These are phyloP conservation scores for Netelia fuscicornis DNA, from an alignment of 2,888 invertebrate species.

Conservation along the genomic window DNA sequence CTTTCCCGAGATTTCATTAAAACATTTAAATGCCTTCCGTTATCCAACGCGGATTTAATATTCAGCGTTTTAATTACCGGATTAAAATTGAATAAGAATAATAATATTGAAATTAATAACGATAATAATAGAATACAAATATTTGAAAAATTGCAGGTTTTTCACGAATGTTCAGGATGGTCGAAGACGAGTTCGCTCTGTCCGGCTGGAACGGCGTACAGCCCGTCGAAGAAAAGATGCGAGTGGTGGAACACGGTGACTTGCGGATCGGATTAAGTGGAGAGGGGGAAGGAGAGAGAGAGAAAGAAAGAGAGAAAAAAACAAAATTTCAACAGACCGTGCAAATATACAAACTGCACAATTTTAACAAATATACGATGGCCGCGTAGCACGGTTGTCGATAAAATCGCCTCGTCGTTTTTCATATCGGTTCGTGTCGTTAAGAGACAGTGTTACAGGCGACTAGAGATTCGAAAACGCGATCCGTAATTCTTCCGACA, in stretches of 20 bases:
- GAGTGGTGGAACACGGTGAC: constrained; percentile 96
- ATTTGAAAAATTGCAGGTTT: constrained; percentile 87
- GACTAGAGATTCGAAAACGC: too few species aligned
- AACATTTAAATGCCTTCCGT: background rate
- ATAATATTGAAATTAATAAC: background rate
- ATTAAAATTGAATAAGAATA: background rate
- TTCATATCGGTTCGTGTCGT: background rate
- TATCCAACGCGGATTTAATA: background rate
- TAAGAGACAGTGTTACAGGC: background rate
- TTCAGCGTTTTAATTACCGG: background rate
- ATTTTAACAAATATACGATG: background rate
- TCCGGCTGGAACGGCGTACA: constrained; percentile 93
- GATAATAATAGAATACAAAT: background rate
- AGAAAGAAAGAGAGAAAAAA: too few species aligned
- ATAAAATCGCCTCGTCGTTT: background rate
- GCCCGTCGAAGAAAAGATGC: constrained; percentile 92
- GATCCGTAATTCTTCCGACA: too few species aligned
- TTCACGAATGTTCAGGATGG: constrained; percentile 94
- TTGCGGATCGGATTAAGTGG: constrained; percentile 85
- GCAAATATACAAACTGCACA: too few species aligned
- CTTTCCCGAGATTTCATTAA: background rate
- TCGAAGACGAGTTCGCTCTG: constrained; percentile 93
- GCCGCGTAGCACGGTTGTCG: background rate
- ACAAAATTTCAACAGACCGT: too few species aligned
- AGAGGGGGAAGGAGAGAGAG: background rate